Evolutionary conservation across 2,797 vertebrate genomes (phyloP), one percentile per base, ranked within the genome.

Genomic region (Sus cebifrons): DNA sequence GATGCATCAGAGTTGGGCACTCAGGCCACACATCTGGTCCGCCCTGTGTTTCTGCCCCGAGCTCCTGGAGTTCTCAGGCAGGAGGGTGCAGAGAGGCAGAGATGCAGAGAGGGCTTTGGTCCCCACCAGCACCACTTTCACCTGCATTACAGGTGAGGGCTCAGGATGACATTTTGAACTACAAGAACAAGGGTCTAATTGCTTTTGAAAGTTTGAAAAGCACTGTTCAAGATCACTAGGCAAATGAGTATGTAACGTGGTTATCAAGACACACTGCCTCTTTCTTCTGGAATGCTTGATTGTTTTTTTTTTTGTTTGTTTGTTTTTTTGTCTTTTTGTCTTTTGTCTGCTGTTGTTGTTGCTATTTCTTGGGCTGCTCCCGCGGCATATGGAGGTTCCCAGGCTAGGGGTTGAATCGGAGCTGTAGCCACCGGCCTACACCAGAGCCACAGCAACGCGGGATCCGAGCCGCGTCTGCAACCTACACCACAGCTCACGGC

Each of bases 201-300:
- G 54, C 25, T 78, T 81, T 77, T 81, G 49, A 79, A 74, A 36
- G 21, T 56, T 62, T 68, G 49, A 56, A 95, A 82, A 77, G 32
- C 29, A 68, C 21, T 25, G 1, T 84, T 83, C 21, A 64, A 81
- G 73, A 73, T 68, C 23, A 58, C 83, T 0, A 77, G 79, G 77
- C 71, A 71, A 68, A 89, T 2, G 0, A 1, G 40, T 8, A 21
- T 20, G 71, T 20, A 29, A 54, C 25, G 12, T 44, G 23, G 36
- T 17, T 21, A 73, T 11, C 44, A 58, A 84, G 96, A 70, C 20
- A 44, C 18, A 20, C 0, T 10, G 25, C n/a, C 21, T 74, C 23
- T 16, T 87, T 27, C 65, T 71, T 36, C 0, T 4, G 70, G 8
- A 77, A 27, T 0, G 13, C 44, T 3, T 40, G 32, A 16, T 11